Evolutionary conservation across 2,797 vertebrate genomes (phyloP).

Genomic region (Siniperca undulata): DNA sequence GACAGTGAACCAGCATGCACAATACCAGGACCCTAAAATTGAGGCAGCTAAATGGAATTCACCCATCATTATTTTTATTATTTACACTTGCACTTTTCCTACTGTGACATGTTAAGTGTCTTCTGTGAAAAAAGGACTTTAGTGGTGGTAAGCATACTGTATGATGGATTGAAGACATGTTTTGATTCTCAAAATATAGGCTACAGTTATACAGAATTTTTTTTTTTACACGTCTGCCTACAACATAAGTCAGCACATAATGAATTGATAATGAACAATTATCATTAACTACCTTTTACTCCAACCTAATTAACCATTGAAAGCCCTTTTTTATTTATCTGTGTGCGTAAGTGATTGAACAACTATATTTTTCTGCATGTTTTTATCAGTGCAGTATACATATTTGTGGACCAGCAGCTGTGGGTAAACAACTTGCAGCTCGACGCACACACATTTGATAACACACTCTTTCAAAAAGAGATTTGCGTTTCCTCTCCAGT

Average conservation of each 20-base stretch:
- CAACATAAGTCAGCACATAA: constrained; percentile 3
- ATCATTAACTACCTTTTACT: not conserved
- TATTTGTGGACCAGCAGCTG: constrained; percentile 14
- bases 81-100: not conserved
- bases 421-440: constrained; percentile 10
- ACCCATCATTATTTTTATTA: not conserved
- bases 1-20: not conserved
- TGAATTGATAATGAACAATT: not conserved
- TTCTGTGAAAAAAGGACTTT: not conserved
- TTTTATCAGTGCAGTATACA: constrained; percentile 3
- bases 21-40: not conserved
- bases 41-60: constrained; percentile 5
- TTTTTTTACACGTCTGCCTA: too few species aligned
- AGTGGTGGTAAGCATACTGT: not conserved
- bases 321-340: not conserved
- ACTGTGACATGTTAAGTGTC: not conserved
- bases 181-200: not conserved
- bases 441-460: constrained; percentile 26
- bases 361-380: not conserved
- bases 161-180: not conserved
- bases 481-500: constrained; percentile 48
- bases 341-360: not conserved
- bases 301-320: constrained; percentile 1
- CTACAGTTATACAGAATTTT: not conserved
- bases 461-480: constrained; percentile 16